Conservation (phyloP, 1,140 invertebrate species). For the Cyrtorhinus lividipennis region DNA sequence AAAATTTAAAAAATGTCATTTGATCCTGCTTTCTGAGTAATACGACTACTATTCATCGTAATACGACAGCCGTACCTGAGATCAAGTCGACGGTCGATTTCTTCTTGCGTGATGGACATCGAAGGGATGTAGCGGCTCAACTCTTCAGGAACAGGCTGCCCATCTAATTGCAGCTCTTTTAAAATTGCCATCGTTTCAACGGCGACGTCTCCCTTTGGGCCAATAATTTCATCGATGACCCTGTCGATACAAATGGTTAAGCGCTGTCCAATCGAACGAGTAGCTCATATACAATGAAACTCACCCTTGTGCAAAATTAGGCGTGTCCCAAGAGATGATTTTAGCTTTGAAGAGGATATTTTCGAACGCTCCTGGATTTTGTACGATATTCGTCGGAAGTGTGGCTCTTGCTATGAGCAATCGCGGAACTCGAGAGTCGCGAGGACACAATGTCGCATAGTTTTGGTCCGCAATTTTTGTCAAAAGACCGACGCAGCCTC, state of each 20-base stretch:
- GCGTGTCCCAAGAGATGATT: conserved; percentile 50
- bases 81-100: conserved; percentile 50
- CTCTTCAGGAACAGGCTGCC: conserved; percentile 45
- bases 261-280: too few species aligned
- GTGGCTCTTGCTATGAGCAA: conserved; percentile 45
- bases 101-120: conserved; percentile 40
- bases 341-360: conserved; percentile 50
- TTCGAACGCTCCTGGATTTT: conserved; percentile 27
- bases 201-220: conserved; percentile 54
- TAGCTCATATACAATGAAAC: too few species aligned
- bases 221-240: too few species aligned
- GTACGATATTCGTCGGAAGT: conserved; percentile 43
- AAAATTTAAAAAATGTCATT: too few species aligned
- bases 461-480: conserved; percentile 40
- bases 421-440: conserved; percentile 54
- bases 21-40: too few species aligned
- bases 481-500: conserved; percentile 49
- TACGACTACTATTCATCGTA: too few species aligned
- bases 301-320: conserved; percentile 36
- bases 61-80: too few species aligned
- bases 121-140: conserved; percentile 40
- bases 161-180: conserved; percentile 56
- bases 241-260: too few species aligned
- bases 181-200: conserved; percentile 65
- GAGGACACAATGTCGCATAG: conserved; percentile 47